Percentiles rank a stretch among this genome's conserved stretches.
phyloP scores from a whole-genome alignment of 1,140 invertebrate species.

The Bombus superbus region DNA sequence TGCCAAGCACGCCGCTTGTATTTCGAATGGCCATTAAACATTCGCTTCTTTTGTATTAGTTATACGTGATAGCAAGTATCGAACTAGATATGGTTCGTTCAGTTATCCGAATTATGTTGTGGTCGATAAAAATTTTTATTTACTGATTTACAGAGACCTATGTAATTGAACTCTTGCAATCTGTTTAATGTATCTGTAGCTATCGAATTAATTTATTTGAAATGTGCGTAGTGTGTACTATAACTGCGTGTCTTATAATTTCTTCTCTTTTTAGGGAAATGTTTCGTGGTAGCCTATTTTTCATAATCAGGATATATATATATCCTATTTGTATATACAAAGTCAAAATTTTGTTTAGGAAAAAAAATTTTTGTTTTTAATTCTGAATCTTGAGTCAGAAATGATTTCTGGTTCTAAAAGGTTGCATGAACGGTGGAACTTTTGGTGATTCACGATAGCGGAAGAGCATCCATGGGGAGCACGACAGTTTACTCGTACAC shows the following conservation, averaged over 20 bases:
- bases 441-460: conserved; percentile 3
- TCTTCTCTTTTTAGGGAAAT: neutral
- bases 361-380: too few relatives aligned
- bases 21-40: neutral
- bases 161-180: neutral
- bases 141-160: too few relatives aligned
- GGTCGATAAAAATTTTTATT: neutral
- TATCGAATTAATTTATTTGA: neutral
- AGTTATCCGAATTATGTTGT: neutral
- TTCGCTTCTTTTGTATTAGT: neutral
- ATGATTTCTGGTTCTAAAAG: neutral
- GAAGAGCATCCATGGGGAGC: conserved; percentile 16
- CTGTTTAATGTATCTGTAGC: neutral
- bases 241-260: neutral
- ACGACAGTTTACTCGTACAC: conserved; percentile 51
- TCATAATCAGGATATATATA: neutral
- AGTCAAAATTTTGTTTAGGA: neutral
- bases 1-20: neutral
- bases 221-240: neutral
- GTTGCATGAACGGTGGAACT: conserved; percentile 11
- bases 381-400: neutral
- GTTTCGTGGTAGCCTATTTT: neutral
- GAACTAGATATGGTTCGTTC: neutral
- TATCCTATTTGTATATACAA: too few relatives aligned
- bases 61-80: neutral